phyloP scores from a whole-genome alignment of 2,797 vertebrate species.

The Sebastes minor region DNA sequence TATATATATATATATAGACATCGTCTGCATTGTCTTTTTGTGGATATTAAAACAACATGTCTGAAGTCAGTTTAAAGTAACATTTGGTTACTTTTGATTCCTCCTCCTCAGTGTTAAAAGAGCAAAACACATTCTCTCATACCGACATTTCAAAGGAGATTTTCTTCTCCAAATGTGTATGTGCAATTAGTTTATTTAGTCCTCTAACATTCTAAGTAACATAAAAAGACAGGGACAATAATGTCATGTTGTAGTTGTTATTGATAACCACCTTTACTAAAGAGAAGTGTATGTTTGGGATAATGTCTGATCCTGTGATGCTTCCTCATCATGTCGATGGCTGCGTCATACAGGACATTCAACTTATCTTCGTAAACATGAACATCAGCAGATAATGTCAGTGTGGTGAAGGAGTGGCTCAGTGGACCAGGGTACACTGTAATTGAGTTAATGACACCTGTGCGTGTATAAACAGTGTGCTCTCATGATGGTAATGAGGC shows the following conservation, averaged over 20 bases:
- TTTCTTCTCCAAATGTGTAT: background rate
- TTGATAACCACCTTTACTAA: background rate
- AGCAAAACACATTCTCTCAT: background rate
- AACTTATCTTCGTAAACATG: background rate
- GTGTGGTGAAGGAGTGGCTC: background rate
- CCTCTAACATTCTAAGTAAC: background rate
- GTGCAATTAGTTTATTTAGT: background rate
- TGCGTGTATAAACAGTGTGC: background rate
- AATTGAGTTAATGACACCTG: background rate
- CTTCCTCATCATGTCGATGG: background rate
- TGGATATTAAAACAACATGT: background rate
- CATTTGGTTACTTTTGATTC: no score
- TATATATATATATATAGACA: no score
- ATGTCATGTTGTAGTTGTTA: background rate
- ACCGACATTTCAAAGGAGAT: background rate
- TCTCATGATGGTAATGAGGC: background rate
- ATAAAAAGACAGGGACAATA: background rate
- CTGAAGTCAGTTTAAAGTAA: background rate
- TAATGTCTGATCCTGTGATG: background rate
- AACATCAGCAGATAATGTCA: background rate
- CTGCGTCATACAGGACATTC: background rate
- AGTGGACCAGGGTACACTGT: background rate
- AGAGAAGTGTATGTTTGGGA: background rate
- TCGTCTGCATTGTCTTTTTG: background rate
- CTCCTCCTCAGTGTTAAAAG: background rate